A percentile compares a stretch with the other conserved stretches of the same genome.
phyloP scores from a whole-genome alignment of 2,797 vertebrate species.

The Enteromius radiatus region DNA sequence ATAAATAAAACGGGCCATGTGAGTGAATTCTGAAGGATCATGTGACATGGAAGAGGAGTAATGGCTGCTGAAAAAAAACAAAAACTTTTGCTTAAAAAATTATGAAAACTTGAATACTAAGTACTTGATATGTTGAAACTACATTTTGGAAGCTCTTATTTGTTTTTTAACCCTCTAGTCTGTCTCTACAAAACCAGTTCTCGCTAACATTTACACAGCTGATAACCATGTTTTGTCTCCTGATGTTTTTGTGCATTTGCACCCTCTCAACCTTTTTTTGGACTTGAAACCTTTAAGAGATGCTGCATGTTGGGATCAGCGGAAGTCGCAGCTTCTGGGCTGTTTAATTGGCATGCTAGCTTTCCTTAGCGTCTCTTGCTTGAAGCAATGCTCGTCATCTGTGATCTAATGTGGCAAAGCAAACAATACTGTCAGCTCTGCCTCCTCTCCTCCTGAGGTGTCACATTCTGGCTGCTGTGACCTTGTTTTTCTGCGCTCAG shows the following conservation, averaged over 20 bases:
- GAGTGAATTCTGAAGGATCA: not conserved
- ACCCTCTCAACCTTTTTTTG: slow-evolving; percentile 59
- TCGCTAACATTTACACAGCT: slow-evolving; percentile 30
- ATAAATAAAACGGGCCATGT: not conserved
- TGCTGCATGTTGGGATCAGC: slow-evolving; percentile 72
- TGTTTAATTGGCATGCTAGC: slow-evolving; percentile 78
- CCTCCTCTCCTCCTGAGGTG: slow-evolving; percentile 60
- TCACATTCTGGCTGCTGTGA: slow-evolving; percentile 68
- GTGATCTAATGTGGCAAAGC: slow-evolving; percentile 67
- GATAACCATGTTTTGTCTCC: slow-evolving; percentile 53
- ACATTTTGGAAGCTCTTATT: not conserved
- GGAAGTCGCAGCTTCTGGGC: slow-evolving; percentile 75
- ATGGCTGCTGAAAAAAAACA: not conserved
- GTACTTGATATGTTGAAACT: not conserved
- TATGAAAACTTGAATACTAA: not conserved
- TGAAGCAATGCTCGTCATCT: slow-evolving; percentile 79
- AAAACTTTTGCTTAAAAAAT: not conserved
- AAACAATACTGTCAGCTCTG: slow-evolving; percentile 61
- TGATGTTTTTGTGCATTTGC: slow-evolving; percentile 59
- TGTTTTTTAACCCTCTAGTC: not conserved
- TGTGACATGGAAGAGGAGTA: not conserved
- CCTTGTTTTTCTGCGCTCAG: slow-evolving; percentile 78
- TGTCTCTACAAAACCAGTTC: not conserved
- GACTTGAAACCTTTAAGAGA: slow-evolving; percentile 74
- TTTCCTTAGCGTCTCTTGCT: slow-evolving; percentile 80